Conservation (phyloP, 2,797 vertebrate genomes). For the Balearica regulorum region DNA sequence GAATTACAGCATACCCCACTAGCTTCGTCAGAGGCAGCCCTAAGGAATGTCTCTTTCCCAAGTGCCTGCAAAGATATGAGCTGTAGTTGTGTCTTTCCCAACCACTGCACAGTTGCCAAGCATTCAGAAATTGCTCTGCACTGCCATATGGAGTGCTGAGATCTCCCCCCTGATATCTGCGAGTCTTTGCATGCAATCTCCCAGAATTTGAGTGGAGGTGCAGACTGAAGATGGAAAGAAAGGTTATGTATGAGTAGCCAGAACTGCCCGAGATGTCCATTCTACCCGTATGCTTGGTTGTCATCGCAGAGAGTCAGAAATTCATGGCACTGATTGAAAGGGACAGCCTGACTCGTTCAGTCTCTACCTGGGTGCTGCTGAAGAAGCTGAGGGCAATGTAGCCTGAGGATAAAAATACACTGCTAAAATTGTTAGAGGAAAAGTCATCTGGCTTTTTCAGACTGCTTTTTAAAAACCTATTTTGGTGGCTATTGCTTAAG, state of each 20-base stretch:
- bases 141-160: not conserved
- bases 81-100: not conserved
- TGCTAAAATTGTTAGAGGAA: not conserved
- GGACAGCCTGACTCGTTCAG: not conserved
- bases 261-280: not conserved
- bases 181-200: not conserved
- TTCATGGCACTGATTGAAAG: not conserved
- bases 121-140: not conserved
- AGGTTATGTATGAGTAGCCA: not conserved
- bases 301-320: not conserved
- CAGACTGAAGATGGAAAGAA: not conserved
- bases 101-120: not conserved
- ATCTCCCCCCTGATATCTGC: not conserved
- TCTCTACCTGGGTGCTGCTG: not conserved
- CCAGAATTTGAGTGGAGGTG: not conserved
- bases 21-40: not conserved
- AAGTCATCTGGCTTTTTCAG: not conserved
- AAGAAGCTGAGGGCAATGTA: not conserved
- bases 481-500: not conserved
- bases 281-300: not conserved
- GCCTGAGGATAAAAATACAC: not conserved
- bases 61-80: rapidly evolving
- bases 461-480: not conserved
- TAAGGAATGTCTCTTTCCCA: not conserved
- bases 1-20: not conserved